Evolutionary conservation across 2,797 vertebrate species (phyloP).

Genomic region (Peromyscus aztecus): DNA sequence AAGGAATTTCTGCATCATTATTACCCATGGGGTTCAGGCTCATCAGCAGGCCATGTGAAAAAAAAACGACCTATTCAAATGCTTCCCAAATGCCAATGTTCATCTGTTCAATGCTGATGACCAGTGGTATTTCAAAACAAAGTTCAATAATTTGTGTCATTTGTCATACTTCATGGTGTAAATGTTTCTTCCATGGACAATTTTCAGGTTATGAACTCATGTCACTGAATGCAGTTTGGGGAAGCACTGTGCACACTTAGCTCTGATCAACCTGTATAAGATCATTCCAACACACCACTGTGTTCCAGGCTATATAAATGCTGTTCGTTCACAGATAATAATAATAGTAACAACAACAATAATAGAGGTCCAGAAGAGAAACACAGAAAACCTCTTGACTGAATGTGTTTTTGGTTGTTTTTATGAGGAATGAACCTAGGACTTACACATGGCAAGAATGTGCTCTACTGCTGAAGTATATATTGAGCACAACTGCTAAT

Average conservation of each 20-base stretch:
- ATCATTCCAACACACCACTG: neutral
- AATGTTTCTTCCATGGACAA: neutral
- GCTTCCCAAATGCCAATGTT: neutral
- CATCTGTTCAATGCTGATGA: neutral
- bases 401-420: neutral
- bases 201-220: constrained; percentile 1
- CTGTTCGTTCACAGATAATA: neutral
- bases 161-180: neutral
- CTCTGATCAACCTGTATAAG: neutral
- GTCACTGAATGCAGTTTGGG: neutral
- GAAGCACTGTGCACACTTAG: neutral
- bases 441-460: neutral
- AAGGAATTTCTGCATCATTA: neutral
- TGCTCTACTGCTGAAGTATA: neutral
- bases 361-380: neutral
- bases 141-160: neutral
- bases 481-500: neutral
- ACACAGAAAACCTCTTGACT: neutral
- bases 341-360: neutral
- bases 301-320: neutral
- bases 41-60: neutral
- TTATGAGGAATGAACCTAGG: neutral
- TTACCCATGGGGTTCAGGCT: neutral
- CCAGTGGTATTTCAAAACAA: neutral
- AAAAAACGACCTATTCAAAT: neutral